Evolutionary conservation across 2,888 invertebrate species (phyloP).

Genomic region (Patella caerulea): DNA sequence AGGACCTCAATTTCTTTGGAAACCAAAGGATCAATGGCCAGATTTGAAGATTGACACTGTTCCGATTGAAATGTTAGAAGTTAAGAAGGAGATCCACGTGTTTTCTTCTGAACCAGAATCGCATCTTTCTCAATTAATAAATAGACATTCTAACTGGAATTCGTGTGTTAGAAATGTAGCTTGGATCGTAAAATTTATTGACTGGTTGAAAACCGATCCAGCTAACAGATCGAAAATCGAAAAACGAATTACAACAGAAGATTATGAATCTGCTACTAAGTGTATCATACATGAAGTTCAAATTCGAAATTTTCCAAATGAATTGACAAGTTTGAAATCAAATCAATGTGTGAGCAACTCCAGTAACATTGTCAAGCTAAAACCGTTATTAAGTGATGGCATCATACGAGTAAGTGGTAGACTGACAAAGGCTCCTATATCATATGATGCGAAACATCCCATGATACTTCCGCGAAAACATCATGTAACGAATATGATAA

Average conservation of each 20-base stretch:
- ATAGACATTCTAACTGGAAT: background rate
- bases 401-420: background rate
- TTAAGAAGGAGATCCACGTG: background rate
- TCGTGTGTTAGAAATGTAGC: background rate
- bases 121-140: background rate
- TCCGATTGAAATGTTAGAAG: background rate
- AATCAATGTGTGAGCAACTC: background rate
- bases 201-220: background rate
- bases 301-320: slow-evolving; percentile 3
- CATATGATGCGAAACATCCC: background rate
- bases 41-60: background rate
- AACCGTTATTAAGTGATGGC: background rate
- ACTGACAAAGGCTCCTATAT: background rate
- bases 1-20: background rate
- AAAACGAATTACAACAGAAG: background rate
- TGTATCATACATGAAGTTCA: background rate
- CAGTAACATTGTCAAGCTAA: background rate
- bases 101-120: background rate
- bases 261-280: background rate
- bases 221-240: background rate
- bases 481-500: background rate
- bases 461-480: background rate
- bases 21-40: background rate
- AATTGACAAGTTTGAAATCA: background rate
- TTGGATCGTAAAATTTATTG: background rate